Conservation (phyloP, 2,888 invertebrate species). For the Oithona nana region DNA sequence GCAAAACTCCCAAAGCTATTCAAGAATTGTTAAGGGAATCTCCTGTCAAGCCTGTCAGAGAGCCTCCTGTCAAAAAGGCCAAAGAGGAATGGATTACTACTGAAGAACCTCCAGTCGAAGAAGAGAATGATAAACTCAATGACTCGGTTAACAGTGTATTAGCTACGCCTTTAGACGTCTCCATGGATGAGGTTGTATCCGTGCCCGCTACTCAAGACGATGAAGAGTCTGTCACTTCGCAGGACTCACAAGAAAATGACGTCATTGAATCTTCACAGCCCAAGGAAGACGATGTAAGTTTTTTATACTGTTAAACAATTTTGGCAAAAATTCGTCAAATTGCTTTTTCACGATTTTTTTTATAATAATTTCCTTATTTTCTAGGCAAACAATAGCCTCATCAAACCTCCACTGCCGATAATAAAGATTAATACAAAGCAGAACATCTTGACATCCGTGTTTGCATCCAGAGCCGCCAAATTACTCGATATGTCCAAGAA, state of each 20-base stretch:
- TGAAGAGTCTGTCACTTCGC: no score
- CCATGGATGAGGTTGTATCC: no score
- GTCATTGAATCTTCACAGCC: no score
- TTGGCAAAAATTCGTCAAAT: no score
- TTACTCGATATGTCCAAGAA: slow-evolving; percentile 12
- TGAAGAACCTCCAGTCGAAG: not conserved
- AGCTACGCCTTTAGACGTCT: not conserved
- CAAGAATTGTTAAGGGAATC: not conserved
- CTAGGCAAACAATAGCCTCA: not conserved
- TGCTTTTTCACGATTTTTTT: no score
- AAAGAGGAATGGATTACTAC: not conserved
- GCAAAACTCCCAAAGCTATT: not conserved
- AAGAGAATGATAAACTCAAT: not conserved
- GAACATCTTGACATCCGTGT: not conserved
- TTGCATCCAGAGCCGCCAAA: not conserved
- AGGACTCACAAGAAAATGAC: no score
- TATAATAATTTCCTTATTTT: no score
- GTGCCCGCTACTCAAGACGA: no score
- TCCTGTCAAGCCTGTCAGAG: not conserved
- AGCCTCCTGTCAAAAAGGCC: not conserved
- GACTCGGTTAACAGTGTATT: not conserved
- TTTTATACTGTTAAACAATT: no score
- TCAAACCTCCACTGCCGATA: not conserved
- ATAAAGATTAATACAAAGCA: not conserved
- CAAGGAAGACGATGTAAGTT: no score